These are phyloP conservation scores for Argyrosomus japonicus DNA, from an alignment of 2,113 vertebrate genomes.

Conservation along the genomic window DNA sequence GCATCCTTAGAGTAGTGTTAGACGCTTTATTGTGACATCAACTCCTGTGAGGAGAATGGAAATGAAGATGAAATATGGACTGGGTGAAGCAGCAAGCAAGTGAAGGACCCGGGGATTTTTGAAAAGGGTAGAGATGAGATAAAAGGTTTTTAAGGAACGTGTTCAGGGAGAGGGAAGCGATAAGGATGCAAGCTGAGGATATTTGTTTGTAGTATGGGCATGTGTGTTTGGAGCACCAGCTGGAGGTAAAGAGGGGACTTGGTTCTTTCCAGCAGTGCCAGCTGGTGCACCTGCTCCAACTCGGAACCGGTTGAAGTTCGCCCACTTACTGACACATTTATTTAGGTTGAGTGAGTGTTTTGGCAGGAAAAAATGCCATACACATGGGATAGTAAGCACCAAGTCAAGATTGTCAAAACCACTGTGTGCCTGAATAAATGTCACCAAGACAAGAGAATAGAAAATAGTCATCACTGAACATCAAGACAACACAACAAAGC, in stretches of 20 bases:
- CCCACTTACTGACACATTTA: slow-evolving; percentile 40
- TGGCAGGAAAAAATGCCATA: slow-evolving; percentile 1
- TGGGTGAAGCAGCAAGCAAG: neutral
- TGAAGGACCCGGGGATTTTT: slow-evolving; percentile 1
- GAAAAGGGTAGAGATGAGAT: slow-evolving; percentile 35
- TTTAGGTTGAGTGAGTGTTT: slow-evolving; percentile 24
- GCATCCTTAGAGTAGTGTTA: neutral
- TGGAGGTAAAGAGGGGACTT: slow-evolving; percentile 47
- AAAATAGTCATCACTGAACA: neutral
- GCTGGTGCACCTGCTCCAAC: slow-evolving; percentile 59
- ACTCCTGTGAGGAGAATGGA: neutral
- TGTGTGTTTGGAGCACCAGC: slow-evolving; percentile 55
- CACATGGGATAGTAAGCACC: neutral
- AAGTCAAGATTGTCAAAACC: slow-evolving; percentile 8
- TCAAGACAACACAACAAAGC: slow-evolving; percentile 9
- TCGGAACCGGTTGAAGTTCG: slow-evolving; percentile 27
- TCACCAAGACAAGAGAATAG: neutral
- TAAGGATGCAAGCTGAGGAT: slow-evolving; percentile 29
- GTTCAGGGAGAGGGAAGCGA: slow-evolving; percentile 32
- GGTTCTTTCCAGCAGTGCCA: slow-evolving; percentile 46
- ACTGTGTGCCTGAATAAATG: neutral
- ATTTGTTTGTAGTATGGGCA: slow-evolving; percentile 32
- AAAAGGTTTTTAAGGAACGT: slow-evolving; percentile 17
- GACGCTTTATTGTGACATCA: neutral
- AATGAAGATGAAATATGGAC: slow-evolving; percentile 19